These are phyloP conservation scores for Centropristis striata DNA, from an alignment of 2,113 vertebrate species.

Conservation along the genomic window DNA sequence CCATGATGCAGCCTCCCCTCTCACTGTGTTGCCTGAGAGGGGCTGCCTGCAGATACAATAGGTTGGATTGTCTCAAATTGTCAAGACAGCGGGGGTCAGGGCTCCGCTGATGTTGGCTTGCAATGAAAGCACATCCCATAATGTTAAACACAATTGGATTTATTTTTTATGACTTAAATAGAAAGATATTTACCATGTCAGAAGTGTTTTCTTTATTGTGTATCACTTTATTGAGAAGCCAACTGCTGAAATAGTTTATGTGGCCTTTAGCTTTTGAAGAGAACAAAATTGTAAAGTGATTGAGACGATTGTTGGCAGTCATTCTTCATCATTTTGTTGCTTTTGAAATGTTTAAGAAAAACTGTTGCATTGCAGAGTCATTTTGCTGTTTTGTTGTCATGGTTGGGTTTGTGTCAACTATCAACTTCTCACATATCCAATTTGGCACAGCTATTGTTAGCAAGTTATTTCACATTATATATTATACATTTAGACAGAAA, in stretches of 20 bases:
- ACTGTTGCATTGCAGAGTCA: background rate
- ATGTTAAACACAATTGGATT: conserved; percentile 16
- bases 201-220: background rate
- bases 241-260: background rate
- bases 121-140: conserved; percentile 33
- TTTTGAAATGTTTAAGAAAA: background rate
- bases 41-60: conserved; percentile 67
- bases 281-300: background rate
- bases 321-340: background rate
- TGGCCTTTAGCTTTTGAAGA: background rate
- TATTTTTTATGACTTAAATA: conserved; percentile 5
- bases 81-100: conserved; percentile 55
- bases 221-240: too few species aligned
- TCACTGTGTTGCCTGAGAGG: conserved; percentile 38
- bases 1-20: conserved; percentile 45
- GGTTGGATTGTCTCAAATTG: conserved; percentile 71
- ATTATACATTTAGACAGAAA: conserved; percentile 8
- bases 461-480: background rate
- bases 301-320: background rate
- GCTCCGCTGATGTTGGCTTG: conserved; percentile 23
- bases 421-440: background rate
- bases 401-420: background rate
- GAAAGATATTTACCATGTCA: conserved; percentile 25
- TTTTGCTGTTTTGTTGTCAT: background rate
- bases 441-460: background rate